Base-by-base conservation (phyloP, 2,113 vertebrate genomes). In the Polypterus bichir region DNA sequence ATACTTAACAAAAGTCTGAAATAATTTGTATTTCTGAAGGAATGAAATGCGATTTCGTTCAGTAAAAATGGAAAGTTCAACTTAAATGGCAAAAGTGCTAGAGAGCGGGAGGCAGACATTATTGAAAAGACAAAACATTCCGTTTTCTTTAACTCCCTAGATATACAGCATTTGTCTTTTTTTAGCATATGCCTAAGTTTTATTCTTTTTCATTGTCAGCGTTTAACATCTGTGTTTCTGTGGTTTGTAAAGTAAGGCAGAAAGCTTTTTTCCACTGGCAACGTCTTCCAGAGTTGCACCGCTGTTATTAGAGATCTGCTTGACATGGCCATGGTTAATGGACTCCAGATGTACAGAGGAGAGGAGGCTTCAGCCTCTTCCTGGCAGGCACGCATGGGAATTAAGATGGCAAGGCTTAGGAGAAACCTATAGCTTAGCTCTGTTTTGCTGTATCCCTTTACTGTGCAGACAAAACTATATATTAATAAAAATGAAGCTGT, bases 281-380 rank as follows among this genome's bases (percentile, higher is more conserved):
- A 78, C 67, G 73, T 66, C 65, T 57, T 65, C 68, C 67, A 51
- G 59, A 48, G 4, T 66, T 66, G 71, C 57, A 69, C 61, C 71
- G 73, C 48, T 64, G 68, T 74, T 72, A 75, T 78, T 73, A 56
- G 73, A 76, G 70, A 66, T 61, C 62, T 74, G 72, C 64, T 62
- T 81, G 78, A 79, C 80, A 68, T 68, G 64, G 4, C 64, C 64
- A 3, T 64, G 4, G 11, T 69, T 86, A 84, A 86, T 81, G 65
- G 66, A 44, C 66, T 66, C 82, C 82, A 86, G 78, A 83, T 86
- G 81, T 74, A 72, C 66, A 57, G 56, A 57, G 56, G 27, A 57
- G 56, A 44, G 54, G 47, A 54, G 51, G 49, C 46, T 59, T 44
- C 56, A 57, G 46, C 6, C 56, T 57, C 27, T 27, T 57, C 9